Percentiles rank a stretch among this genome's conserved stretches.
phyloP scores from a whole-genome alignment of 2,888 invertebrate genomes.

The Plebejus anna region DNA sequence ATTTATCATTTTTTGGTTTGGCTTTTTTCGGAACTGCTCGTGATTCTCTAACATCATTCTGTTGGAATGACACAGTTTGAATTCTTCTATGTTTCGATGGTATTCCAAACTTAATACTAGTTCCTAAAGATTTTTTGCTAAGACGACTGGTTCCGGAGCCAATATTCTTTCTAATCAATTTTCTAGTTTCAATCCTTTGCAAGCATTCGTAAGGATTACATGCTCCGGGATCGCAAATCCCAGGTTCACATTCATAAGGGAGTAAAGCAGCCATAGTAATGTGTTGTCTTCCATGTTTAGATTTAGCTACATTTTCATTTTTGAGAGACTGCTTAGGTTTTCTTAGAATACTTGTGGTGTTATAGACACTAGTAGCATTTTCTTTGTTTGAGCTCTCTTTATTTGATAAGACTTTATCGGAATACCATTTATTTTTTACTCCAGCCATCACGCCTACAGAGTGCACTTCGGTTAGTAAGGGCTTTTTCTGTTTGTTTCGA shows the following conservation, averaged over 20 bases:
- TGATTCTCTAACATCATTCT: not conserved
- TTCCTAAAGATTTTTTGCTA: constrained; percentile 30
- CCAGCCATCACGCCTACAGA: constrained; percentile 35
- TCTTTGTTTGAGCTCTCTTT: constrained; percentile 46
- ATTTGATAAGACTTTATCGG: constrained; percentile 40
- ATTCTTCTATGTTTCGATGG: constrained; percentile 28
- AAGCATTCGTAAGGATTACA: constrained; percentile 45
- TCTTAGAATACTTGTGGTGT: not conserved
- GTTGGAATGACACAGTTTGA: constrained; percentile 2
- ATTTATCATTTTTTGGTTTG: constrained; percentile 4
- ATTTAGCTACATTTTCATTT: not conserved
- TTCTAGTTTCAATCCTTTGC: constrained; percentile 42
- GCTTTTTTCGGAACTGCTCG: constrained; percentile 26
- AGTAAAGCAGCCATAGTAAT: not conserved
- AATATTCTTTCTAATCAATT: constrained; percentile 31
- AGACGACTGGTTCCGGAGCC: constrained; percentile 29
- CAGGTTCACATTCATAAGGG: constrained; percentile 47
- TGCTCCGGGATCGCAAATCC: constrained; percentile 43
- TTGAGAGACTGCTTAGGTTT: not conserved
- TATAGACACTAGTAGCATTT: not conserved
- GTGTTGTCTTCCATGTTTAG: not conserved
- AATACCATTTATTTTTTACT: constrained; percentile 29
- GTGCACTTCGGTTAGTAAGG: constrained; percentile 31
- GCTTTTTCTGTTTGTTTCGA: constrained; percentile 33
- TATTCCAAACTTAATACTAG: constrained; percentile 26